A percentile compares a stretch with the other conserved stretches of the same genome.
Conservation (phyloP, 2,888 invertebrate genomes). For the Plusia festucae region DNA sequence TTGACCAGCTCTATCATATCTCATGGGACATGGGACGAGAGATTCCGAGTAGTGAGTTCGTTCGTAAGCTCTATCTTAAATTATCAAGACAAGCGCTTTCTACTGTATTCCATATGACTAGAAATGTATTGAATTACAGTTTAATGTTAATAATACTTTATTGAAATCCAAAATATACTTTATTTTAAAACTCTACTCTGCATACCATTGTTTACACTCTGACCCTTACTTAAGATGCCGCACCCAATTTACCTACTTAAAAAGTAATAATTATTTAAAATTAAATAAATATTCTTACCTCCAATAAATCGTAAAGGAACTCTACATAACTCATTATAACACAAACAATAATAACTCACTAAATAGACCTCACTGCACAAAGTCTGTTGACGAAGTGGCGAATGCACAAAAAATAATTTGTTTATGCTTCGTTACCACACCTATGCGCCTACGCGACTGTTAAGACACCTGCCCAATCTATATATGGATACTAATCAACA, state of each 20-base stretch:
- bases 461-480: slow-evolving; percentile 70
- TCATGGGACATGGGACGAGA: background rate
- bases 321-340: slow-evolving; percentile 80
- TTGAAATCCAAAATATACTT: no score
- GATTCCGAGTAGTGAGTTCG: background rate
- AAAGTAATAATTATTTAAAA: no score
- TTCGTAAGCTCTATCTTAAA: no score
- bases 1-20: background rate
- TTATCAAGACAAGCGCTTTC: background rate
- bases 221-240: background rate
- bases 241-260: no score
- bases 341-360: slow-evolving; percentile 48
- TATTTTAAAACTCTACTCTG: no score
- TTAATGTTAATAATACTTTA: background rate
- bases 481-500: slow-evolving; percentile 80
- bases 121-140: no score
- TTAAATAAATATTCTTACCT: slow-evolving; percentile 68
- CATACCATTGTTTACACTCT: no score
- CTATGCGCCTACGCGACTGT: slow-evolving; percentile 77
- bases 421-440: slow-evolving; percentile 77
- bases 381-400: slow-evolving; percentile 71
- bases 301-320: slow-evolving; percentile 80
- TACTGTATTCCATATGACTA: background rate
- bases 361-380: slow-evolving; percentile 66
- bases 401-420: slow-evolving; percentile 72